A percentile compares a stretch with the other conserved stretches of the same genome.
Evolutionary conservation across 1,140 invertebrate species (phyloP).

Genomic region (Melitaea cinxia): DNA sequence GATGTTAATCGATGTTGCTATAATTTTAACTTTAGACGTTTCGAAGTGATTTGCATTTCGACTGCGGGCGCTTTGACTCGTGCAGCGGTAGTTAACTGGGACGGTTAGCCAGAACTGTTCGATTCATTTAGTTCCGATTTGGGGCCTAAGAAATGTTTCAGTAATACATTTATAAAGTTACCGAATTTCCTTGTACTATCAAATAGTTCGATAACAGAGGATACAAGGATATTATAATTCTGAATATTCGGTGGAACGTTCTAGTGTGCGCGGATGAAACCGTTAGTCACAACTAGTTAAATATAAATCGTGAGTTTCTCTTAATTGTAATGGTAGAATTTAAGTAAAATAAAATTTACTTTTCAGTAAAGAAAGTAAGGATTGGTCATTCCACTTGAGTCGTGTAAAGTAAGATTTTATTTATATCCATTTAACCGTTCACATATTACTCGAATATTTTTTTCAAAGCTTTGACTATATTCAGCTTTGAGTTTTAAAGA

Average conservation of each 20-base stretch:
- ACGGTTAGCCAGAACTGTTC: neutral
- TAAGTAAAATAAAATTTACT: too few species aligned
- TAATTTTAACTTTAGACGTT: neutral
- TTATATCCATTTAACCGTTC: neutral
- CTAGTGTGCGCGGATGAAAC: too few species aligned
- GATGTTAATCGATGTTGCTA: neutral
- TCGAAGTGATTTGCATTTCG: neutral
- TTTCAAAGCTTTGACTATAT: constrained; percentile 5
- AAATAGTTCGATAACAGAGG: too few species aligned
- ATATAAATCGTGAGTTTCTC: too few species aligned
- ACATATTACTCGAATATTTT: neutral
- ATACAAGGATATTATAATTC: too few species aligned
- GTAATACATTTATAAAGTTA: neutral
- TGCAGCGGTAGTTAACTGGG: neutral
- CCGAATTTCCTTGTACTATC: too few species aligned
- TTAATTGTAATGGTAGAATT: too few species aligned
- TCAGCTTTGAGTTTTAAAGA: constrained; percentile 4
- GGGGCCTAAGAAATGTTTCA: neutral
- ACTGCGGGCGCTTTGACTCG: neutral
- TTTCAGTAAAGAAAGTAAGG: neutral
- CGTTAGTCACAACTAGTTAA: too few species aligned
- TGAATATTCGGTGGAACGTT: too few species aligned
- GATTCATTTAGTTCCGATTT: neutral
- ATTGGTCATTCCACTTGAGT: neutral
- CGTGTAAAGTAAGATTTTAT: neutral